phyloP scores from a whole-genome alignment of 2,797 vertebrate species.

The Syngnathus acus region DNA sequence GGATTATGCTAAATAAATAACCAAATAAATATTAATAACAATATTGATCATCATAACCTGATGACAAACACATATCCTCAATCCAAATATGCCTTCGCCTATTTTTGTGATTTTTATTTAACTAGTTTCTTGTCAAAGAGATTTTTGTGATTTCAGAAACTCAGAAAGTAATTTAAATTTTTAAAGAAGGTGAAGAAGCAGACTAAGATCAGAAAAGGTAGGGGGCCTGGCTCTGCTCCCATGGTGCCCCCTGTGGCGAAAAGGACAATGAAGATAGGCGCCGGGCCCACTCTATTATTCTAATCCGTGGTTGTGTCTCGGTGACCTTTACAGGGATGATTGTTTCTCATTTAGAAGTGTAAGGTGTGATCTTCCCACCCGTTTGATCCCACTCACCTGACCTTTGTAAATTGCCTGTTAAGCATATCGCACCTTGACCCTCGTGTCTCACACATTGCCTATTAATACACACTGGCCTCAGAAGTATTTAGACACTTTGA shows the following conservation, averaged over 20 bases:
- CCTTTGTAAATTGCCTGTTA: conserved; percentile 85
- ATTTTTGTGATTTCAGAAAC: background rate
- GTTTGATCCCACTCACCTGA: conserved; percentile 77
- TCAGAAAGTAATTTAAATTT: background rate
- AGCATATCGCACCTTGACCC: conserved; percentile 73
- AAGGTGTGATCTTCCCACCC: conserved; percentile 77
- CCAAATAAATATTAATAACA: no score
- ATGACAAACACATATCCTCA: no score
- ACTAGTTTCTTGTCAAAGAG: background rate
- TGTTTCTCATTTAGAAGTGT: conserved; percentile 79
- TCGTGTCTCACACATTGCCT: conserved; percentile 52
- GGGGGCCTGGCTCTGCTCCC: conserved; percentile 18
- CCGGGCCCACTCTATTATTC: conserved; percentile 72
- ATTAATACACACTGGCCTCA: conserved; percentile 20
- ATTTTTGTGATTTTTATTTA: background rate
- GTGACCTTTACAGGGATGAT: conserved; percentile 76
- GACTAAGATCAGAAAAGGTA: conserved; percentile 7
- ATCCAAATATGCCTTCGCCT: no score
- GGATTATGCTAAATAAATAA: no score
- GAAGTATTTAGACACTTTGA: conserved; percentile 38
- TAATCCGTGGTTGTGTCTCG: conserved; percentile 70
- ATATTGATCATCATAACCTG: no score
- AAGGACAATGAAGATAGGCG: conserved; percentile 44
- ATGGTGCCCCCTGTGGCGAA: conserved; percentile 35
- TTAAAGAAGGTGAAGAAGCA: background rate